These are phyloP conservation scores for Gobionotothen gibberifrons DNA, from an alignment of 2,797 vertebrate genomes.

Conservation along the genomic window DNA sequence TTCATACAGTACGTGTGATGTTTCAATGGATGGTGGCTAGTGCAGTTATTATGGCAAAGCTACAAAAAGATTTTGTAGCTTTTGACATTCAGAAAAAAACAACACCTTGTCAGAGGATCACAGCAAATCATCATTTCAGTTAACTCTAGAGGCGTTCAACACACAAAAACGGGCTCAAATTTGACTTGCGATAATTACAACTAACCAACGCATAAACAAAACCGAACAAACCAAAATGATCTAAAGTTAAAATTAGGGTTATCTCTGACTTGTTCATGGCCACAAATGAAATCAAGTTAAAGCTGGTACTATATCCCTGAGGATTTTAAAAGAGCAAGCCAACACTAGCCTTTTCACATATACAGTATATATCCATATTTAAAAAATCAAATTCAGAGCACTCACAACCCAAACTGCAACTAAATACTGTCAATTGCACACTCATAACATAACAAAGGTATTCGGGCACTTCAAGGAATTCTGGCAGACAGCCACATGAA, in stretches of 20 bases:
- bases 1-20: background rate
- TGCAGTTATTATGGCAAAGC: constrained; percentile 5
- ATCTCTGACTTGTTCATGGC: background rate
- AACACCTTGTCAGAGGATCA: constrained; percentile 5
- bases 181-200: constrained; percentile 16
- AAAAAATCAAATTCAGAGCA: too few relatives aligned
- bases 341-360: background rate
- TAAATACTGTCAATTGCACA: too few relatives aligned
- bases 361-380: too few relatives aligned
- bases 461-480: too few relatives aligned
- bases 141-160: background rate
- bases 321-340: constrained; percentile 12
- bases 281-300: constrained; percentile 9
- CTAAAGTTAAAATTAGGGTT: constrained; percentile 14
- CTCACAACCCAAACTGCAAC: too few relatives aligned
- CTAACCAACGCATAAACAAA: background rate
- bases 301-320: background rate
- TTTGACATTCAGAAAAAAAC: background rate
- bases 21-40: background rate
- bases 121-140: constrained; percentile 6
- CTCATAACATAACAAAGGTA: too few relatives aligned
- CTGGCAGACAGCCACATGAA: too few relatives aligned
- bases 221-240: background rate
- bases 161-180: constrained; percentile 3
- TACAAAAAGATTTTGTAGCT: constrained; percentile 5